phyloP scores from a whole-genome alignment of 2,797 vertebrate genomes.

The Pangasius sanitwongsei region DNA sequence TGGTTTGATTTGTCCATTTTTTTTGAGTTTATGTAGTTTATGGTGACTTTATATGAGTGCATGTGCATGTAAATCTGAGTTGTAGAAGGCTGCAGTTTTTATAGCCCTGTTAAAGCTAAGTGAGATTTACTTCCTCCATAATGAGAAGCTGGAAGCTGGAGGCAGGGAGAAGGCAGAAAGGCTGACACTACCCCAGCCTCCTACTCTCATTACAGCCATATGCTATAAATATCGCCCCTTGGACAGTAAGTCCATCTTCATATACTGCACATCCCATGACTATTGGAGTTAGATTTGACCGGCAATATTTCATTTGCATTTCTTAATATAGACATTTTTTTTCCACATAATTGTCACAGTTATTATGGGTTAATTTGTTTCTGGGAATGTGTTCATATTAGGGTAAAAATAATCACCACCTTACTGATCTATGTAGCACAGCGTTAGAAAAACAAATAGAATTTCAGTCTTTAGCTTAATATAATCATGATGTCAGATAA shows the following conservation, averaged over 20 bases:
- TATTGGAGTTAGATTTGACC: slow-evolving; percentile 29
- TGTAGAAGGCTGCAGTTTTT: slow-evolving; percentile 60
- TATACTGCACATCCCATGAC: slow-evolving; percentile 25
- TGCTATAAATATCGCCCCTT: slow-evolving; percentile 59
- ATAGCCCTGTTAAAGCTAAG: slow-evolving; percentile 48
- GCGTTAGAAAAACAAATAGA: neutral
- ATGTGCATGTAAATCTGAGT: slow-evolving; percentile 25
- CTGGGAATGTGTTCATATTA: neutral
- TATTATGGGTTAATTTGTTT: slow-evolving; percentile 1
- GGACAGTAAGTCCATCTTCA: slow-evolving; percentile 45
- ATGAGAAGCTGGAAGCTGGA: slow-evolving; percentile 53
- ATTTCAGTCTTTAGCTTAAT: neutral
- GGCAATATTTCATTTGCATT: slow-evolving; percentile 18
- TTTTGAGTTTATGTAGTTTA: neutral
- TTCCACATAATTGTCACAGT: neutral
- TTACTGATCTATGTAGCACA: neutral
- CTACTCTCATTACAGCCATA: slow-evolving; percentile 66
- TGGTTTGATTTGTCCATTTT: neutral
- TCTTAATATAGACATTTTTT: slow-evolving; percentile 5
- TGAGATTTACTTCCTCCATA: slow-evolving; percentile 49
- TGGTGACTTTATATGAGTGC: slow-evolving; percentile 35
- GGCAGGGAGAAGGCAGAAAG: slow-evolving; percentile 34
- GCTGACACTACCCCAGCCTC: slow-evolving; percentile 59
- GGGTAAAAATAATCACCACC: neutral
- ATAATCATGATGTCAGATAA: neutral